A percentile compares a stretch with the other conserved stretches of the same genome.
These are phyloP conservation scores for Samia ricini DNA, from an alignment of 1,140 invertebrate genomes.

Conservation along the genomic window DNA sequence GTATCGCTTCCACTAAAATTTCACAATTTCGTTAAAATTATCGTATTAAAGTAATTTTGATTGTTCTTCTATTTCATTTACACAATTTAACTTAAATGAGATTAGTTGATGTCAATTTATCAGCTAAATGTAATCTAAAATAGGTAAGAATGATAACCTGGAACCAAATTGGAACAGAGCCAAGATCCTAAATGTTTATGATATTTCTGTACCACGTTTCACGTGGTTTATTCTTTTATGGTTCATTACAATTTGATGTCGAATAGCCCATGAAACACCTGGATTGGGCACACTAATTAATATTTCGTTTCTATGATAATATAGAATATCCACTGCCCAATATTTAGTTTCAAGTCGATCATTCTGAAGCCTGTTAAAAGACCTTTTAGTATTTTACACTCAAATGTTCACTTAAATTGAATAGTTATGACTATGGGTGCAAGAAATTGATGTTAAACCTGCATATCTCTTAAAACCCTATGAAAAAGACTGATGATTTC, in stretches of 20 bases:
- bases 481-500: no score
- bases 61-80: background rate
- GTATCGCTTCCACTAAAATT: conserved; percentile 37
- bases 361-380: no score
- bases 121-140: conserved; percentile 16
- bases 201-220: conserved; percentile 69
- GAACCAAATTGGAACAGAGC: conserved; percentile 46
- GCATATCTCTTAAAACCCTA: no score
- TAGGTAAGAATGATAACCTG: conserved; percentile 46
- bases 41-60: background rate
- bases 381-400: no score
- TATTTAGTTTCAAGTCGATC: no score
- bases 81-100: background rate
- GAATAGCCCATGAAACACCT: conserved; percentile 13
- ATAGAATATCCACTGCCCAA: no score
- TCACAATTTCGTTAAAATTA: conserved; percentile 6
- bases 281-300: conserved; percentile 1
- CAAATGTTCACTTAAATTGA: no score
- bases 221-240: conserved; percentile 60
- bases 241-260: conserved; percentile 33
- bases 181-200: conserved; percentile 61
- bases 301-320: background rate
- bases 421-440: no score
- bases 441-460: no score
- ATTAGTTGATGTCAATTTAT: background rate